Conservation (phyloP, 2,888 invertebrate genomes). For the Choristoneura rosaceana region DNA sequence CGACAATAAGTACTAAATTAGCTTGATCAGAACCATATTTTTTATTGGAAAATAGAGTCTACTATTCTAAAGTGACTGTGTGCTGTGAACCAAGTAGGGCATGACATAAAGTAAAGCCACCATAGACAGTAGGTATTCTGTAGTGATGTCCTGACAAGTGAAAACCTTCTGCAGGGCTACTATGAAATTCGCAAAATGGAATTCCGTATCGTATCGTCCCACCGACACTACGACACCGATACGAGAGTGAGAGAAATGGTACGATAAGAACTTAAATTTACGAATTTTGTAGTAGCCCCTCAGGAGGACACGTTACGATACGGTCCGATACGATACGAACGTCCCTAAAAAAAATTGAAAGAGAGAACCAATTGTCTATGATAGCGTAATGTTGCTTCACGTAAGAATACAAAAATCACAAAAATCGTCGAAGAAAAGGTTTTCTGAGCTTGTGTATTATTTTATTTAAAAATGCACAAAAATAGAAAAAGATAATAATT, state of each 20-base stretch:
- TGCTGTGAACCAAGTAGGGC: constrained; percentile 5
- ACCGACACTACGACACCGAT: no score
- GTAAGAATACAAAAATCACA: background rate
- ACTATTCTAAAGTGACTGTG: background rate
- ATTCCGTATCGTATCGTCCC: no score
- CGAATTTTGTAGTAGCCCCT: no score
- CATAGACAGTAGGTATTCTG: background rate
- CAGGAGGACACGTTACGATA: no score
- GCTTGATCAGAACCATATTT: background rate
- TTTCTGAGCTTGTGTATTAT: no score
- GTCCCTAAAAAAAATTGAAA: background rate
- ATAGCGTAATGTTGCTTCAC: background rate
- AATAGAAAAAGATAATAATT: no score
- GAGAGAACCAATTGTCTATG: constrained; percentile 12
- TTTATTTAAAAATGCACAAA: no score
- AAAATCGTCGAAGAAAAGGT: background rate
- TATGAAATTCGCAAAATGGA: no score
- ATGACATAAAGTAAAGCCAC: constrained; percentile 20
- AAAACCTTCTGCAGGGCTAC: background rate
- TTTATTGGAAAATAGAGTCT: constrained; percentile 24
- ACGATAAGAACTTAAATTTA: no score
- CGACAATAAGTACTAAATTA: background rate
- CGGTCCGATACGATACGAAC: background rate
- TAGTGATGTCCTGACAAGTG: constrained; percentile 6
- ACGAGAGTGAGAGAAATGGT: no score